phyloP scores from a whole-genome alignment of 1,140 invertebrate species.

The Phenacoccus solenopsis region DNA sequence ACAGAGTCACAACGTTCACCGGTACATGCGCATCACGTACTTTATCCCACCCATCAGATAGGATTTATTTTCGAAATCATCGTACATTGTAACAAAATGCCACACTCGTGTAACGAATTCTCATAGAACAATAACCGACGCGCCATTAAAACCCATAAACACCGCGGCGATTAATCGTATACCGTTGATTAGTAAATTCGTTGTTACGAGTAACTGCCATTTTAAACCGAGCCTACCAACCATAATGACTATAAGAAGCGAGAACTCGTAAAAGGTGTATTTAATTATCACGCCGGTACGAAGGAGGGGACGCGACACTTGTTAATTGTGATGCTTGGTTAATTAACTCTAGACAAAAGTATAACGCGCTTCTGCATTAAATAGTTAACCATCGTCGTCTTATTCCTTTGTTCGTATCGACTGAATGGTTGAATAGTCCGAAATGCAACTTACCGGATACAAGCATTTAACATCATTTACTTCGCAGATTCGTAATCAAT shows the following conservation, averaged over 20 bases:
- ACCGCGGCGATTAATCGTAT: neutral
- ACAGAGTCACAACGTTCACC: no score
- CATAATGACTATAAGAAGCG: neutral
- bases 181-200: neutral
- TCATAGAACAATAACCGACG: neutral
- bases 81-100: no score
- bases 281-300: neutral
- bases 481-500: no score
- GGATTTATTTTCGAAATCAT: no score
- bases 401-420: neutral
- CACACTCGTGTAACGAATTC: no score
- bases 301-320: neutral
- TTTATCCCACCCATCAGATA: no score
- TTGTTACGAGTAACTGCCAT: no score
- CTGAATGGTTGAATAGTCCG: constrained; percentile 4
- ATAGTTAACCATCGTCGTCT: neutral
- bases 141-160: neutral
- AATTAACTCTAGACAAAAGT: constrained; percentile 8
- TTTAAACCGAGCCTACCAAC: neutral
- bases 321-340: constrained; percentile 10
- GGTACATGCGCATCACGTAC: no score
- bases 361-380: neutral
- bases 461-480: no score
- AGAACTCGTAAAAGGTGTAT: neutral
- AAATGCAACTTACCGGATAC: neutral